Base-by-base conservation (phyloP, 2,113 vertebrate genomes). In the Pipra filicauda region DNA sequence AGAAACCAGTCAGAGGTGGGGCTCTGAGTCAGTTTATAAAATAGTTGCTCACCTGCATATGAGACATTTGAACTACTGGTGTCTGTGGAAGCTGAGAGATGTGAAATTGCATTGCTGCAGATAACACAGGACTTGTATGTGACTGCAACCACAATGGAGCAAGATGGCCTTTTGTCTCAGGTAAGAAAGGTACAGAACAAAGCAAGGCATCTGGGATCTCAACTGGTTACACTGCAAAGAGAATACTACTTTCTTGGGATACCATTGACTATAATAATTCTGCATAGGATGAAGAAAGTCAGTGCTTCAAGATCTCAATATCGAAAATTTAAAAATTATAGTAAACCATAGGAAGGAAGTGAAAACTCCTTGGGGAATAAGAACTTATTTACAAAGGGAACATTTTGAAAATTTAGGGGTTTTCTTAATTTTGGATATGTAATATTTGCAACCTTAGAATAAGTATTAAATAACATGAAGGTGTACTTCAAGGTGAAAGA, bases 21-120 rank as follows among this genome's bases (percentile, higher is more conserved):
- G 95, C 96, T 96, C 87, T 97, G 96, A 97, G 88, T 97, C 97
- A 96, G 84, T 96, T 97, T 88, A 96, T 97, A 88, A 96, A 92
- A 72, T 7, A 92, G 87, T 35, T 89, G 75, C 88, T 96, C 86
- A 77, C 80, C 79, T 80, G 88, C 82, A 61, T 70, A 39, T 49
- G 82, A 61, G 84, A 28, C 86, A 33, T 84, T 97, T 89, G 58
- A 94, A 46, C 37, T 69, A 10, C 13, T 43, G 54, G 87, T 46
- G 57, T 37, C 88, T 65, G 71, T 88, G 51, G 81, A 54, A 86
- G 75, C 65, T 69, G 39, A 58, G 52, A 91, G 89, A 86, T 96
- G 72, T 91, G 91, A 95, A 69, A 49, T 81, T 87, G 46, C 33
- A 26, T 26, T 57, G 59, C 71, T 8, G 26, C 48, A 84, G 78